These are phyloP conservation scores for Chelon auratus DNA, from an alignment of 2,797 vertebrate species.

Conservation along the genomic window DNA sequence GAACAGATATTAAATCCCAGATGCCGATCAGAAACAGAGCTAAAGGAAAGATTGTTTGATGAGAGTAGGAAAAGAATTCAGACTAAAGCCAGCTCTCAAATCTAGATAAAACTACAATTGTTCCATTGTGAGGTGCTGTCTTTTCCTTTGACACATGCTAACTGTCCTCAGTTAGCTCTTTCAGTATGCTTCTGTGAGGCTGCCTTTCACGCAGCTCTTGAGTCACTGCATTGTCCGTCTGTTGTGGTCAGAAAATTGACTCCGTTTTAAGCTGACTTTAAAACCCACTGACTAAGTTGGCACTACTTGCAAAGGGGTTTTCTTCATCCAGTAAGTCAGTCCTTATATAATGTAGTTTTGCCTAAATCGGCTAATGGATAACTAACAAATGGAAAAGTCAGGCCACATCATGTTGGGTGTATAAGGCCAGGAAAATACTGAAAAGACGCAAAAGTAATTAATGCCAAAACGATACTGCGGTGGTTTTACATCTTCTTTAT, in stretches of 20 bases:
- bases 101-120: conserved; percentile 19
- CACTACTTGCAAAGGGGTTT: conserved; percentile 13
- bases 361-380: conserved; percentile 56
- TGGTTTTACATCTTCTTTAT: conserved; percentile 23
- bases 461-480: conserved; percentile 33
- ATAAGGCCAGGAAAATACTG: conserved; percentile 40
- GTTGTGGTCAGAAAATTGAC: conserved; percentile 28
- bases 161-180: conserved; percentile 18
- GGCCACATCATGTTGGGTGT: conserved; percentile 20
- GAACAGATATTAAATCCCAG: not conserved
- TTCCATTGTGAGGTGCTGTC: not conserved
- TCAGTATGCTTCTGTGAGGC: conserved; percentile 24
- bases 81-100: conserved; percentile 13
- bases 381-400: conserved; percentile 52
- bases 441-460: not conserved
- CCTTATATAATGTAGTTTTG: conserved; percentile 8
- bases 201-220: conserved; percentile 42
- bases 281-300: conserved; percentile 36
- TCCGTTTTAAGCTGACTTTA: conserved; percentile 37
- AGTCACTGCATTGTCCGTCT: conserved; percentile 37
- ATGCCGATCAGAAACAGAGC: conserved; percentile 12
- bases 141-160: conserved; percentile 31
- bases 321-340: conserved; percentile 28
- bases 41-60: conserved; percentile 16
- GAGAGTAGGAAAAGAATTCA: conserved; percentile 12